Conservation (phyloP, 1,140 invertebrate genomes). For the Lethocerus indicus region DNA sequence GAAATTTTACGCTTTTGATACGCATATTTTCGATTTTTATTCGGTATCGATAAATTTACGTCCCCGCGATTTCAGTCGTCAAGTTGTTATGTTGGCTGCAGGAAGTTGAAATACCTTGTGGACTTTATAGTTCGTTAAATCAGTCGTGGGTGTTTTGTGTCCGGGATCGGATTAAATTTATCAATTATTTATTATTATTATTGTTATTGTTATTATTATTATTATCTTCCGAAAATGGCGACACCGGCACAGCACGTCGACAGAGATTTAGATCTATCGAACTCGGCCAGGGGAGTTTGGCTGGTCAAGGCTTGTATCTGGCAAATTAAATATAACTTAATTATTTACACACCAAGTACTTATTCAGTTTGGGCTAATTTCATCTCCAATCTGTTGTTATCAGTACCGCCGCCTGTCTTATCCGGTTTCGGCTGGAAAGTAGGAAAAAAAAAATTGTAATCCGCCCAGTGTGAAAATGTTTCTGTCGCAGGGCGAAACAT, state of each 20-base stretch:
- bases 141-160: background rate
- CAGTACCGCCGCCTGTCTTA: too few species aligned
- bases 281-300: constrained; percentile 80
- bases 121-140: background rate
- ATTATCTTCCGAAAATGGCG: constrained; percentile 3
- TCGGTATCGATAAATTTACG: too few species aligned
- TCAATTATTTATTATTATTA: too few species aligned
- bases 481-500: too few species aligned
- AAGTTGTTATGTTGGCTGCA: background rate
- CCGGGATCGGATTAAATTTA: background rate
- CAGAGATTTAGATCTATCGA: constrained; percentile 56
- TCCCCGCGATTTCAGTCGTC: background rate
- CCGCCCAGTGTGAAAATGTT: too few species aligned
- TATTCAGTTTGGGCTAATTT: too few species aligned
- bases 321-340: background rate
- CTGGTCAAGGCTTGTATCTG: constrained; percentile 65
- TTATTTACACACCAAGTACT: too few species aligned
- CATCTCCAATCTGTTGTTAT: too few species aligned
- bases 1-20: too few species aligned
- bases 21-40: too few species aligned
- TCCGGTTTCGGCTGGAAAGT: too few species aligned
- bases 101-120: background rate
- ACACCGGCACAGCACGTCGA: constrained; percentile 10
- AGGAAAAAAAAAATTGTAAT: background rate
- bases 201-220: too few species aligned